Evolutionary conservation across 2,113 vertebrate species (phyloP), one percentile per base, ranked within the genome.

Genomic region (Chaetura pelagica): DNA sequence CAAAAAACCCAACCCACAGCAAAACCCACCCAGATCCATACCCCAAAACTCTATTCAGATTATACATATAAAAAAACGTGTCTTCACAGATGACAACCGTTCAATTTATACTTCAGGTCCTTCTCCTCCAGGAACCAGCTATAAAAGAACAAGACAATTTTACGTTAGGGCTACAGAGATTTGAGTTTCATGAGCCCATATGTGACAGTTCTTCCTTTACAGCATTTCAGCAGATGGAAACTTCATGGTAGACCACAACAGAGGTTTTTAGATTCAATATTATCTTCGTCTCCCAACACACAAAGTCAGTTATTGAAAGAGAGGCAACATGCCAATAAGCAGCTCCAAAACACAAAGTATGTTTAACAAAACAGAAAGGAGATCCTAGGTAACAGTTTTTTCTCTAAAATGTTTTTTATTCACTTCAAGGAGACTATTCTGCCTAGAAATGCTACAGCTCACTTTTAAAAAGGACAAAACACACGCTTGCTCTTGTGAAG

Each of bases 71-170:
- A 15, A n/a, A n/a, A 8, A n/a, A 58, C 16, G 40, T 40, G 35
- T 93, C 90, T 91, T 97, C 92, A 78, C 1, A 42, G 49, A 84
- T 32, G 66, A 75, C 51, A 93, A 84, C 52, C 32, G 35, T 72
- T 88, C 63, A 85, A 64, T 54, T 99, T 93, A 99, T 24, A 99
- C 99, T 97, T 99, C 99, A 55, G 99, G 99, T 84, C 99, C 99
- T 98, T 99, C 99, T 94, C 99, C 99, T 97, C 99, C 99, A 62
- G 99, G 99, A 96, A 99, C 99, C 90, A 99, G 98, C 99, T 99
- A 96, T 40, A 97, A 81, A 86, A 90, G 46, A 95, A 6, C 16
- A 87, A 46, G 10, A 81, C 10, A 89, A 46, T 58, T 87, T 51
- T 73, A 38, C 48, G 54, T 96, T 76, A 96, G 71, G 61, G 30